Evolutionary conservation across 2,797 vertebrate genomes (phyloP).

Genomic region (Bufotes viridis): DNA sequence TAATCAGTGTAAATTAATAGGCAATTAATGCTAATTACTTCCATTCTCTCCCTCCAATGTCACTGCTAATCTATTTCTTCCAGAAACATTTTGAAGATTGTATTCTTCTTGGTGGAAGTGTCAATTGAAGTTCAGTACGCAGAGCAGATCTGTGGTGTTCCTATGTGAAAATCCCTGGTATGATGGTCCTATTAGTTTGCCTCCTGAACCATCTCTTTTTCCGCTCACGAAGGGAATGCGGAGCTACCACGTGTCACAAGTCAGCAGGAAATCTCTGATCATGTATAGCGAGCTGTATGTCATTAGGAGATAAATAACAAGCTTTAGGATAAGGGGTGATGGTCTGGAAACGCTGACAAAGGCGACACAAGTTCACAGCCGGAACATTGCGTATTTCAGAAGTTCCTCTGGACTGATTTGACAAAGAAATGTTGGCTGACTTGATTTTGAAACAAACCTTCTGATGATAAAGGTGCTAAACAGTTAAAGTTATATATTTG

Average conservation of each 20-base stretch:
- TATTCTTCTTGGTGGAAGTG: conserved; percentile 53
- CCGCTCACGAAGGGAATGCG: conserved; percentile 17
- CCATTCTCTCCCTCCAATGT: conserved; percentile 57
- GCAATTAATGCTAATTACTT: conserved; percentile 61
- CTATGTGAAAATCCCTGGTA: conserved; percentile 44
- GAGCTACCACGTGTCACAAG: conserved; percentile 24
- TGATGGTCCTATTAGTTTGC: conserved; percentile 41
- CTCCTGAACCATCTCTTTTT: conserved; percentile 42
- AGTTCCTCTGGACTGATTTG: conserved; percentile 24
- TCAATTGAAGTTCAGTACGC: conserved; percentile 55
- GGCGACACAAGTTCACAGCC: conserved; percentile 13
- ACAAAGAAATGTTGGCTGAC: conserved; percentile 6
- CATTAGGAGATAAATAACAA: conserved; percentile 31
- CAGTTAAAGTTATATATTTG: neutral
- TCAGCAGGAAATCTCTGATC: conserved; percentile 48
- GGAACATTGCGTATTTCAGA: neutral
- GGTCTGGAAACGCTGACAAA: conserved; percentile 45
- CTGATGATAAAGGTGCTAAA: conserved; percentile 2
- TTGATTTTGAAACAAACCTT: neutral
- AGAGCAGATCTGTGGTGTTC: conserved; percentile 36
- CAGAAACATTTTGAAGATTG: conserved; percentile 59
- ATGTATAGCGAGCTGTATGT: conserved; percentile 21
- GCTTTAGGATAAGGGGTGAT: conserved; percentile 29
- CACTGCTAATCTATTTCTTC: conserved; percentile 58
- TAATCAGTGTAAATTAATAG: conserved; percentile 59